Evolutionary conservation across 2,113 vertebrate species (phyloP).

Genomic region (Ceratotherium simum): DNA sequence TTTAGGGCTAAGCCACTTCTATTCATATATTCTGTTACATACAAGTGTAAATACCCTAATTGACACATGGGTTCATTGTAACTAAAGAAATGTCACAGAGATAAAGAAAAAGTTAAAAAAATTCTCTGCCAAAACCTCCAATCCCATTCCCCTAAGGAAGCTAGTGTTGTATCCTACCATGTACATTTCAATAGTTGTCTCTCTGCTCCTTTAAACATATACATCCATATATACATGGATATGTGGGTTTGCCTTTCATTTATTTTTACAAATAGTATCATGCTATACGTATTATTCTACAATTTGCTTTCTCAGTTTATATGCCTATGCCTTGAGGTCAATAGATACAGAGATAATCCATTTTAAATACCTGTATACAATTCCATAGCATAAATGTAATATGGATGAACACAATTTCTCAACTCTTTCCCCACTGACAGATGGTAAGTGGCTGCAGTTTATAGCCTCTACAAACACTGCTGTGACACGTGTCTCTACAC

Average conservation of each 20-base stretch:
- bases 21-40: neutral
- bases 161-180: too few species aligned
- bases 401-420: neutral
- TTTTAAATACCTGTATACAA: neutral
- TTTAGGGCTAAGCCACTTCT: neutral
- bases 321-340: neutral
- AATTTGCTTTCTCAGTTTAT: neutral
- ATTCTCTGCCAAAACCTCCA: accelerated
- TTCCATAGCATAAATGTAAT: neutral
- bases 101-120: neutral
- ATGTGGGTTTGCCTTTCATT: neutral
- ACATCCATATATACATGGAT: neutral
- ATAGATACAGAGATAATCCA: neutral
- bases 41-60: neutral
- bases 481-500: neutral
- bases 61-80: neutral
- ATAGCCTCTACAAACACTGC: neutral
- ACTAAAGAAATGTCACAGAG: neutral
- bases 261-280: neutral
- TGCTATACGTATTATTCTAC: neutral
- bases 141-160: neutral
- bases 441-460: neutral
- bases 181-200: neutral
- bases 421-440: neutral
- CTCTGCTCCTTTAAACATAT: neutral